Evolutionary conservation across 2,113 vertebrate genomes (phyloP), one percentile per base, ranked within the genome.

Genomic region (Actenoides lindsayi): DNA sequence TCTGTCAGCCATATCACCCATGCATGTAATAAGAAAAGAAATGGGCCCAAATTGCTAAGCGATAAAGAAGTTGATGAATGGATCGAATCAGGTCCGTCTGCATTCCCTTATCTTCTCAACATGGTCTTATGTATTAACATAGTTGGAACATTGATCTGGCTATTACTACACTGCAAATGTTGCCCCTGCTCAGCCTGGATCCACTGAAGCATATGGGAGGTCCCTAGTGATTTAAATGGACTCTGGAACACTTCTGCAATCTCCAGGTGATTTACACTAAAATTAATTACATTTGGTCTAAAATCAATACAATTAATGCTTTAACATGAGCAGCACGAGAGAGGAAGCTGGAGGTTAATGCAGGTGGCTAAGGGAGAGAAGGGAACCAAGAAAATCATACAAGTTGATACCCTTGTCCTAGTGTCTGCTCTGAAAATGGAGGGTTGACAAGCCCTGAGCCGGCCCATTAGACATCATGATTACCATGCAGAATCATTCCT

Each of bases 221-320:
- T 77, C 37, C 27, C 23, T 16, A 15, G 84, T 76, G 21, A 88
- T 69, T 90, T 89, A 69, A 78, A 83, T 21, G 17, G 54, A 46
- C 33, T 88, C 50, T 46, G 41, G 74, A 90, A 65, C 50, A 64
- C 70, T 65, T 37, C 59, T 65, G 39, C 37, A 77, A 30, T 62
- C 28, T 80, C 48, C 54, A 65, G 16, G 41, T 77, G 33, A 90
- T 88, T 89, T 83, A 71, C 48, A 77, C 42, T 50, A 67, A 90
- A 90, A 97, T 90, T 67, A 74, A 77, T 83, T 70, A 9, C 51
- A 60, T 79, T 83, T 94, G 51, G 46, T 92, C 64, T 70, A 68
- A 92, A 87, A 93, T 87, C 89, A 84, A 82, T 88, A 88, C 27
- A 81, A 37, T 41, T 59, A 88, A 68, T 39, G 39, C 64, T 90